phyloP scores from a whole-genome alignment of 2,888 invertebrate genomes.

The Orchesella flavescens region DNA sequence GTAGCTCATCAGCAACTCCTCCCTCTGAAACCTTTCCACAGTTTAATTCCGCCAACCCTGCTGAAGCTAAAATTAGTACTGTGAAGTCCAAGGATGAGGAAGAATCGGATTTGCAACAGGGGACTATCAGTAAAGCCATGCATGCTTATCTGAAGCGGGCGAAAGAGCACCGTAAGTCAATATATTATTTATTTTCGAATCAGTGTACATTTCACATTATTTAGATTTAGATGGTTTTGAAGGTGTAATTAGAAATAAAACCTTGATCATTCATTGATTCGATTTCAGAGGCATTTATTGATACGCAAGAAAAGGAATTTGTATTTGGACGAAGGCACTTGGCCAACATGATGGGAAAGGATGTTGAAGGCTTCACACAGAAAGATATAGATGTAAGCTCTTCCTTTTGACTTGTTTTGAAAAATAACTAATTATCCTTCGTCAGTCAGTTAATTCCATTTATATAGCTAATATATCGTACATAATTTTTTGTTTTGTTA shows the following conservation, averaged over 20 bases:
- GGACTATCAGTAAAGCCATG: conserved; percentile 87
- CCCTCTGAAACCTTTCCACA: too few species aligned
- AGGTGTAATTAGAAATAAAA: conserved; percentile 26
- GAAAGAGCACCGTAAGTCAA: conserved; percentile 80
- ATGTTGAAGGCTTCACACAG: conserved; percentile 90
- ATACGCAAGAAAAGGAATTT: conserved; percentile 84
- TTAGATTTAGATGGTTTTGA: neutral
- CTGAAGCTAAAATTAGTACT: neutral
- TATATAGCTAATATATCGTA: too few species aligned
- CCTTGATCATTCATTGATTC: too few species aligned
- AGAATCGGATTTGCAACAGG: neutral
- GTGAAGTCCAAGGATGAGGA: neutral
- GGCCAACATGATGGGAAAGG: conserved; percentile 98
- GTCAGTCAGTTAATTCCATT: too few species aligned
- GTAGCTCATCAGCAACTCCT: too few species aligned
- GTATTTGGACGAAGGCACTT: conserved; percentile 95
- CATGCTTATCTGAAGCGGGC: conserved; percentile 89
- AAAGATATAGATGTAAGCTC: conserved; percentile 85
- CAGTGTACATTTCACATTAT: too few species aligned
- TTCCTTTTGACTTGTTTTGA: conserved; percentile 74
- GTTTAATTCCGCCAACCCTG: too few species aligned
- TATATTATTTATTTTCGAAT: too few species aligned
- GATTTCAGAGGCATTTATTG: conserved; percentile 84
- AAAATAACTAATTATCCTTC: too few species aligned
- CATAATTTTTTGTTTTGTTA: conserved; percentile 13